Evolutionary conservation across 92 coral and sea anemone species (phyloP), one percentile per base, ranked within the genome.

Genomic region (Galaxea fascicularis): DNA sequence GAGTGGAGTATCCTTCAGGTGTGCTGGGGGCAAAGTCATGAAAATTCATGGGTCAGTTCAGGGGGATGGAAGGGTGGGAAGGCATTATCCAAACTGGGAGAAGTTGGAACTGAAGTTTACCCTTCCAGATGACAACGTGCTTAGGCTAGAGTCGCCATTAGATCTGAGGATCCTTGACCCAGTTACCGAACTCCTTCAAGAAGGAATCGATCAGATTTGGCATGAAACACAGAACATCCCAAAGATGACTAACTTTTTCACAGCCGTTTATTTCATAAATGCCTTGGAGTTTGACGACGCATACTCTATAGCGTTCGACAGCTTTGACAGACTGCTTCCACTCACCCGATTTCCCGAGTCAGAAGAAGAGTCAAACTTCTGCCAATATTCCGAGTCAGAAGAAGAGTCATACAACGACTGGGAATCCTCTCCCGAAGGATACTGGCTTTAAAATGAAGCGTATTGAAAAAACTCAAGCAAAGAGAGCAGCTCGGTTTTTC

Each of bases 121-220:
- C 14, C 64, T 88, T 44, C 88, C 91, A 69, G 87, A 44, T 57
- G 75, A 63, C 21, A 30, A 54, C 12, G 57, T 57, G 18, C 13
- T 88, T 13, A n/a, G 51, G 41, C 26, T 88, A 18, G 60, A 64
- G 10, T 74, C 79, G 5, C 69, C 75, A 24, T 54, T 88, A 44
- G 58, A 60, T 45, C 29, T 80, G 60, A 69, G 81, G 17, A 30
- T 49, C 10, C 85, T 90, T 25, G 72, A 64, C 21, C 93, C 90
- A 39, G 76, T 86, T 16, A 90, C 93, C 14, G 77, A 45, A 45
- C 86, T 80, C 39, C 68, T 90, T 31, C 90, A 81, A 52, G 65
- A 80, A 66, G 72, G 90, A 20, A 35, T 73, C 30, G 74, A 44
- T 56, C 31, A 53, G 22, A 58, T 53, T 20, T 56, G 70, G 64